Evolutionary conservation across 53 echinoderm and acorn worm genomes (phyloP), one percentile per base, ranked within the genome.

Genomic region (Arbacia lixula): DNA sequence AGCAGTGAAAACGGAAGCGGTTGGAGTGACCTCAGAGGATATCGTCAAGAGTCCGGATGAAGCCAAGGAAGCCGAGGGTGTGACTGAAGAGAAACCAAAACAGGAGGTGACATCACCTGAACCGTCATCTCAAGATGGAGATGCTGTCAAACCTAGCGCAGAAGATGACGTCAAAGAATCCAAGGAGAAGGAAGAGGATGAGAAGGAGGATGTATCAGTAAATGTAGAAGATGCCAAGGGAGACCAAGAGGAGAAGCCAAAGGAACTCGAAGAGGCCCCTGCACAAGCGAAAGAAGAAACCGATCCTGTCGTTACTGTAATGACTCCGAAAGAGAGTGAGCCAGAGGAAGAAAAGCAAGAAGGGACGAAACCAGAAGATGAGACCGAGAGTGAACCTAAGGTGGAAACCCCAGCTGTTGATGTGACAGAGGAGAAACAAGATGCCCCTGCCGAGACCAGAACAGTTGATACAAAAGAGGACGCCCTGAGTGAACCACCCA

Each of bases 41-140:
- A 0, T 29, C 46, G 6, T 14, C 46, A 46, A 14, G 8, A 10
- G 8, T 6, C 46, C 8, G 46, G 10, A 24, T 12, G n/a, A 52
- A 14, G 52, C 33, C 16, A 49, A 74, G 43, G 32, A 20, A n/a
- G 74, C 74, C 50, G 21, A 69, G 69, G 46, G 40, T 12, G 28
- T n/a, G 43, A 42, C 2, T 50, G 32, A 46, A 33, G 66, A 65
- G 26, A 22, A 83, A 50, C 66, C 68, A 64, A 21, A 33, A 31
- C 54, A 30, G 36, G 49, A 32, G 34, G 69, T 35, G 11, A 54
- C 28, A 37, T 24, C 27, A 16, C 33, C 66, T 26, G 20, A 53
- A 36, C 71, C 55, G 33, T 34, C 57, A 57, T 28, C 50, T 35
- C 16, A 36, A 67, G 67, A 46, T 25, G 34, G 17, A 32, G 64